Evolutionary conservation across 2,888 invertebrate genomes (phyloP).

Genomic region (Scaptomyza caliginosa): DNA sequence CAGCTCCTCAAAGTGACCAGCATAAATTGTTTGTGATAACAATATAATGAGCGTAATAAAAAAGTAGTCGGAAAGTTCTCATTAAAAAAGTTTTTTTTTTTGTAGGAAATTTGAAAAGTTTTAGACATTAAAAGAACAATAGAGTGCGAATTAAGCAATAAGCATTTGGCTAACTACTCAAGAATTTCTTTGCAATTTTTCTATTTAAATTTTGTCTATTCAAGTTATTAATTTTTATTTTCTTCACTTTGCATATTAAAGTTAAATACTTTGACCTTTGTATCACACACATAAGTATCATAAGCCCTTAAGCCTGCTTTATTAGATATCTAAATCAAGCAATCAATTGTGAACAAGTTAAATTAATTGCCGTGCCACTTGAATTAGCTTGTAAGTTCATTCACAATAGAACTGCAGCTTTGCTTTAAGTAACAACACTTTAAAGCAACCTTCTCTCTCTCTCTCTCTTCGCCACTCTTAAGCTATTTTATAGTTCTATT

Average conservation of each 20-base stretch:
- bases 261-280: neutral
- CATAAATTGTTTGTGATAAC: neutral
- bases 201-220: neutral
- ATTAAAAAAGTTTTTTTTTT: neutral
- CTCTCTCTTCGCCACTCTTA: neutral
- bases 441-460: conserved; percentile 8
- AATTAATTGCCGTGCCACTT: neutral
- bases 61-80: neutral
- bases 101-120: neutral
- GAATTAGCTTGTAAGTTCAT: conserved; percentile 13
- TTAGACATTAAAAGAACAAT: neutral
- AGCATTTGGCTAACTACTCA: too few relatives aligned
- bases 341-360: neutral
- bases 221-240: too few relatives aligned
- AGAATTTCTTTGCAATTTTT: too few relatives aligned
- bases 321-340: neutral
- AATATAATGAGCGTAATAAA: neutral
- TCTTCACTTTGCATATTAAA: neutral
- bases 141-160: too few relatives aligned
- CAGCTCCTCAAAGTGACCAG: neutral
- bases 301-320: neutral
- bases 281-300: neutral
- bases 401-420: conserved; percentile 3
- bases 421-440: conserved; percentile 34
- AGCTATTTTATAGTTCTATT: conserved; percentile 42